phyloP scores from a whole-genome alignment of 2,888 invertebrate species.

The Tortrix viridana region DNA sequence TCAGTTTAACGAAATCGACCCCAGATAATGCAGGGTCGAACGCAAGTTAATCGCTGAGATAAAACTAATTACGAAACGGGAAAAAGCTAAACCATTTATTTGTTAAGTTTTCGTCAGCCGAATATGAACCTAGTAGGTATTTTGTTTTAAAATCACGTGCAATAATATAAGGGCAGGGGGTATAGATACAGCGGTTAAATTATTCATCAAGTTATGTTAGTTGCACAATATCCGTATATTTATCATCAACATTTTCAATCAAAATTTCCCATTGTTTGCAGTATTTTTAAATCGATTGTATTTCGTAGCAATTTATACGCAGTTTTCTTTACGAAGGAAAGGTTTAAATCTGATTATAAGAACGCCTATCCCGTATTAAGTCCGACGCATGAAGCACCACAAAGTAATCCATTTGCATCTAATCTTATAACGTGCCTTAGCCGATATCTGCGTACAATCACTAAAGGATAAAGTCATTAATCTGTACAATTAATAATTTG shows the following conservation, averaged over 20 bases:
- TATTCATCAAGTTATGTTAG: no score
- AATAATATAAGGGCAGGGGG: no score
- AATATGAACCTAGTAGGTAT: background rate
- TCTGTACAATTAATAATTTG: no score
- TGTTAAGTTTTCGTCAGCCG: no score
- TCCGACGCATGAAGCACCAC: conserved; percentile 70
- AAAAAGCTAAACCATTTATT: conserved; percentile 7
- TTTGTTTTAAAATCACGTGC: background rate
- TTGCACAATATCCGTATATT: no score
- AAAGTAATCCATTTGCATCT: conserved; percentile 82
- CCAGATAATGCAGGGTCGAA: conserved; percentile 42
- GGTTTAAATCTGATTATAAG: conserved; percentile 66
- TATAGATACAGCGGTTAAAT: no score
- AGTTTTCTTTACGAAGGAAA: conserved; percentile 26
- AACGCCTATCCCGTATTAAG: conserved; percentile 52
- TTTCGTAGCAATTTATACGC: background rate
- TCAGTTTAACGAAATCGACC: conserved; percentile 38
- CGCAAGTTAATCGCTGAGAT: conserved; percentile 24
- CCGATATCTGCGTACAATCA: conserved; percentile 42
- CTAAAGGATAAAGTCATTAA: conserved; percentile 16
- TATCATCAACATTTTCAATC: no score
- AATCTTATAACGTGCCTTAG: conserved; percentile 82
- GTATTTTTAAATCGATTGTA: no score
- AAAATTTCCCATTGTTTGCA: no score
- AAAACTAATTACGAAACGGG: conserved; percentile 20